Base-by-base conservation (phyloP, 2,797 vertebrate genomes). In the Sparidentex hasta region DNA sequence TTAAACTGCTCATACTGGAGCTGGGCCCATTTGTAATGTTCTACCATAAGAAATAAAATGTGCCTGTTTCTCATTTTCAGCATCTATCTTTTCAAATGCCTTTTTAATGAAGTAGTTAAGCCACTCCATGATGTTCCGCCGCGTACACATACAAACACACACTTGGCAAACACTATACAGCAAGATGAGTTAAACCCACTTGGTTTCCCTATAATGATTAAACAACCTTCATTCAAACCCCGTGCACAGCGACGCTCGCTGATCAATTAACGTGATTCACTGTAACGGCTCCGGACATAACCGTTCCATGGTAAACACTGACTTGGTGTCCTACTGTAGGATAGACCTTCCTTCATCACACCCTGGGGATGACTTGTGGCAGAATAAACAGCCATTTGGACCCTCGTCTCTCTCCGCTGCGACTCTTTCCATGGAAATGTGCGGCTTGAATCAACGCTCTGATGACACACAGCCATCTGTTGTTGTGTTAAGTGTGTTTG, bases 391-490 rank as follows among this genome's bases (percentile, higher is more conserved):
- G 92, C 90, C 92, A 94, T 95, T 94, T 94, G 94, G 92, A 93
- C 92, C 88, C 89, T 84, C 78, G 82, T 92, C 92, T 85, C 88
- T 90, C 90, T 94, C 89, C 83, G 65, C 91, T 85, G 91, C 85
- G 93, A 94, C 90, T 94, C 91, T 92, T 93, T 93, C 86, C 66
- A 85, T 85, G 86, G 92, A 94, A 94, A 94, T 94, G 87, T 93
- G 90, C 83, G 83, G 91, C 93, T 94, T 92, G 93, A 95, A 94
- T 95, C 90, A 93, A 93, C 78, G 92, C 87, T 94, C 91, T 90
- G 92, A 93, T 94, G 93, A 95, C 94, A 95, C 92, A 79, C 86
- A 71, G 93, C 94, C 94, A 95, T 95, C 94, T 95, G 94, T 92
- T 95, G 92, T 94, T 94, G 93, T 94, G 92, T 93, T 94, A 93